Conservation (phyloP, 1,140 invertebrate genomes). For the Stenopsyche tienmushanensis region DNA sequence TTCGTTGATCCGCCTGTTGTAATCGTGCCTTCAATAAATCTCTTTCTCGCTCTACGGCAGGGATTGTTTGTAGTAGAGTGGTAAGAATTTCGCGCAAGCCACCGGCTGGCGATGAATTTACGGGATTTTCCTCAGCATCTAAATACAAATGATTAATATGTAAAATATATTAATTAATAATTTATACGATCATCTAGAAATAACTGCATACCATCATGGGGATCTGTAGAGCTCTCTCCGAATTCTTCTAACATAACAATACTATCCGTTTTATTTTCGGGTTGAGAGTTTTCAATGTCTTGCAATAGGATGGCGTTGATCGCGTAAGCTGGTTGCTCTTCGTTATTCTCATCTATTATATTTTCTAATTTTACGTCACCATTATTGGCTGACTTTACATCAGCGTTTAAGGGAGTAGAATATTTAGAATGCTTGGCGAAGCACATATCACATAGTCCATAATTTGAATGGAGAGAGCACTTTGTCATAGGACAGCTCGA, state of each 20-base stretch:
- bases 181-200: no score
- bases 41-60: conserved; percentile 26
- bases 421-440: conserved; percentile 8
- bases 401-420: conserved; percentile 3
- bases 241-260: conserved; percentile 31
- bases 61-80: conserved; percentile 22
- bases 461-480: conserved; percentile 14
- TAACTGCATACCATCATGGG: conserved; percentile 19
- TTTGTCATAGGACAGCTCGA: conserved; percentile 27
- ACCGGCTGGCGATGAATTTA: neutral
- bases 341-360: neutral
- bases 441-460: conserved; percentile 35
- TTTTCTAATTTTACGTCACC: neutral
- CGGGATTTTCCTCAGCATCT: conserved; percentile 3
- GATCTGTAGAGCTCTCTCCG: conserved; percentile 39
- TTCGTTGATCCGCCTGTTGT: conserved; percentile 33
- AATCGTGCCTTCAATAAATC: conserved; percentile 27
- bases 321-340: neutral
- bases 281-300: no score
- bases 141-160: no score
- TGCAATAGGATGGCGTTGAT: neutral
- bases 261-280: conserved; percentile 10
- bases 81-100: conserved; percentile 32
- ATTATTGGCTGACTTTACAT: neutral
- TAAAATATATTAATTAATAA: no score